Conservation (phyloP, 1,140 invertebrate genomes). For the Drosophila ambigua region DNA sequence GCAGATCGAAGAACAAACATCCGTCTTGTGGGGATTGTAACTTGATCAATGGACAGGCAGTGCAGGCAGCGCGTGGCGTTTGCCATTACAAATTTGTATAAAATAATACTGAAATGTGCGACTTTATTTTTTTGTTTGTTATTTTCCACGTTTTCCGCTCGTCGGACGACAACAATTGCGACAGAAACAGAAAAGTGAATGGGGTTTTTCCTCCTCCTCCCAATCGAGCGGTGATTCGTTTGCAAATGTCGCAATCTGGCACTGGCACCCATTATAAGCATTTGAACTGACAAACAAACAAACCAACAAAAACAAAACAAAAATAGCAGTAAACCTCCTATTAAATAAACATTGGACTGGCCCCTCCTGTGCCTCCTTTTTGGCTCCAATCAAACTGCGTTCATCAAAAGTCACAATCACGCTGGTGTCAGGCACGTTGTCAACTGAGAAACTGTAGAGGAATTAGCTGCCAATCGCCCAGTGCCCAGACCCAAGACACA, state of each 20-base stretch:
- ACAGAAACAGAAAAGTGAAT: conserved; percentile 76
- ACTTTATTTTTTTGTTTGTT: conserved; percentile 41
- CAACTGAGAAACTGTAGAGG: conserved; percentile 13
- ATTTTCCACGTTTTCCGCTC: conserved; percentile 68
- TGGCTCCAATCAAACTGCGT: conserved; percentile 61
- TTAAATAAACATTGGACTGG: conserved; percentile 55
- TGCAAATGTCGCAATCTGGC: conserved; percentile 76
- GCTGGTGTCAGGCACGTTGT: conserved; percentile 24
- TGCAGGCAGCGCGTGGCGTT: neutral
- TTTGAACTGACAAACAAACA: conserved; percentile 38
- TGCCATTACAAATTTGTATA: conserved; percentile 45
- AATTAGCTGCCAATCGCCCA: conserved; percentile 31
- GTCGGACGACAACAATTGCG: conserved; percentile 48
- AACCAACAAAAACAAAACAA: neutral
- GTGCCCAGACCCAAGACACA: neutral
- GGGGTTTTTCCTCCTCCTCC: conserved; percentile 50
- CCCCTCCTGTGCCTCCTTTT: neutral
- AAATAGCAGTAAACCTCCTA: conserved; percentile 45
- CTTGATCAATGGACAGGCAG: conserved; percentile 4
- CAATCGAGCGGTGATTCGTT: conserved; percentile 50
- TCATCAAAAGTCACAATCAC: conserved; percentile 70
- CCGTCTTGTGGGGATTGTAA: conserved; percentile 27
- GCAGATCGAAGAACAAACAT: conserved; percentile 40
- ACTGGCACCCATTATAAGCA: conserved; percentile 52
- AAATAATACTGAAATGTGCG: conserved; percentile 47